phyloP scores from a whole-genome alignment of 2,113 vertebrate species.

The Amblyopsis rosae region DNA sequence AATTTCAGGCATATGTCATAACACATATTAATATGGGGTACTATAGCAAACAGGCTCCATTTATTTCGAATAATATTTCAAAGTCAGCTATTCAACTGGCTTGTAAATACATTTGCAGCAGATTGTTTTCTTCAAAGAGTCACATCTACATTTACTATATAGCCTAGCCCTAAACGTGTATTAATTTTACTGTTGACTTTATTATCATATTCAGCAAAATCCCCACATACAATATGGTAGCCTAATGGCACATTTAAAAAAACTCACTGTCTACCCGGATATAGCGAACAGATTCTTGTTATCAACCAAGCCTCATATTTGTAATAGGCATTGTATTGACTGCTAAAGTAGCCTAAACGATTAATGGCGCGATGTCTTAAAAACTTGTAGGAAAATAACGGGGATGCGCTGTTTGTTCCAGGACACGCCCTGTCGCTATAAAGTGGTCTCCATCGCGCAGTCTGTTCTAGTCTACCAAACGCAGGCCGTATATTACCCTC shows the following conservation, averaged over 20 bases:
- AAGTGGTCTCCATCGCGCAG: conserved; percentile 52
- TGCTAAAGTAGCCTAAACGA: conserved; percentile 27
- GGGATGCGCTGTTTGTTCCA: conserved; percentile 62
- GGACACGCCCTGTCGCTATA: conserved; percentile 73
- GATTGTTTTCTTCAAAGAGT: background rate
- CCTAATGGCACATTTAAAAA: background rate
- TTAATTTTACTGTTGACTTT: conserved; percentile 30
- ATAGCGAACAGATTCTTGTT: background rate
- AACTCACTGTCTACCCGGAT: background rate
- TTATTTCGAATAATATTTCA: no score
- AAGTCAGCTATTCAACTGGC: no score
- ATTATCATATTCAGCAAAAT: conserved; percentile 26
- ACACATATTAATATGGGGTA: no score
- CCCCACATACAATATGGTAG: conserved; percentile 32
- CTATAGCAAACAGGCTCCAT: no score
- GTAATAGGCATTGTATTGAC: no score
- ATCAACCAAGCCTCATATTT: background rate
- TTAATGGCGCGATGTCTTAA: conserved; percentile 1
- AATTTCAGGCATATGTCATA: no score
- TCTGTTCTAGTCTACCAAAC: conserved; percentile 33
- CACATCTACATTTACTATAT: background rate
- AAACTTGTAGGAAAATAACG: conserved; percentile 51
- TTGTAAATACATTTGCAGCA: background rate
- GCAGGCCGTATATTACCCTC: conserved; percentile 17
- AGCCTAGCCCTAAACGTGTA: background rate